Percentiles rank a stretch among this genome's conserved stretches.
These are phyloP conservation scores for Augiades crinisus DNA, from an alignment of 2,888 invertebrate species.

Conservation along the genomic window DNA sequence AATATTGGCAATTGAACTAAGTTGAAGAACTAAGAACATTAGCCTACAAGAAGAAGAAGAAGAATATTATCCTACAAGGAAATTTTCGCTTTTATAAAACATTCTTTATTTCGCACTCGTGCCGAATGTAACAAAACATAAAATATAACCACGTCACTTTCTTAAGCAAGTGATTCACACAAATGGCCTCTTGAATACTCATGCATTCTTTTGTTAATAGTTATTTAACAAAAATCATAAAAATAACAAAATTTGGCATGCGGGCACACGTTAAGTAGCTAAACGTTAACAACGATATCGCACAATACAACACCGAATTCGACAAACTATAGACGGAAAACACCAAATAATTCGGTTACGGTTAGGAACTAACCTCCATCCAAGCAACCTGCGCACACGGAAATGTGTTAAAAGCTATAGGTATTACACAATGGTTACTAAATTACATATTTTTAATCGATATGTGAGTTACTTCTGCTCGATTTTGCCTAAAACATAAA, in stretches of 20 bases:
- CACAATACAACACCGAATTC: constrained; percentile 14
- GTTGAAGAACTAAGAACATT: constrained; percentile 74
- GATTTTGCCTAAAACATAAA: background rate
- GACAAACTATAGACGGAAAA: constrained; percentile 35
- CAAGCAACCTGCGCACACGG: constrained; percentile 81
- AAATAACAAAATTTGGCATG: constrained; percentile 27
- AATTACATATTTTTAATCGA: background rate
- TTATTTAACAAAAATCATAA: constrained; percentile 18
- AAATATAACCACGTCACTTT: background rate
- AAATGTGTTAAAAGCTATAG: constrained; percentile 48
- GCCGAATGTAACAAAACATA: background rate
- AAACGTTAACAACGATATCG: constrained; percentile 2
- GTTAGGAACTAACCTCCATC: constrained; percentile 81
- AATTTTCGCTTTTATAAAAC: too few relatives aligned
- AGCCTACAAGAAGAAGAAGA: too few relatives aligned
- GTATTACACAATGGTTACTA: constrained; percentile 6
- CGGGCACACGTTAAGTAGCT: constrained; percentile 27
- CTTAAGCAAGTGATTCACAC: too few relatives aligned
- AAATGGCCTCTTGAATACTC: background rate
- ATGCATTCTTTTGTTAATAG: background rate
- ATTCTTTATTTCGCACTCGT: too few relatives aligned
- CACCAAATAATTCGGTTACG: constrained; percentile 40
- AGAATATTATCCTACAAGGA: too few relatives aligned
- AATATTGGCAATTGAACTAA: too few relatives aligned
- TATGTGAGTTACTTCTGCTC: background rate